These are phyloP conservation scores for Mionectes macconnelli DNA, from an alignment of 2,113 vertebrate species.

Conservation along the genomic window DNA sequence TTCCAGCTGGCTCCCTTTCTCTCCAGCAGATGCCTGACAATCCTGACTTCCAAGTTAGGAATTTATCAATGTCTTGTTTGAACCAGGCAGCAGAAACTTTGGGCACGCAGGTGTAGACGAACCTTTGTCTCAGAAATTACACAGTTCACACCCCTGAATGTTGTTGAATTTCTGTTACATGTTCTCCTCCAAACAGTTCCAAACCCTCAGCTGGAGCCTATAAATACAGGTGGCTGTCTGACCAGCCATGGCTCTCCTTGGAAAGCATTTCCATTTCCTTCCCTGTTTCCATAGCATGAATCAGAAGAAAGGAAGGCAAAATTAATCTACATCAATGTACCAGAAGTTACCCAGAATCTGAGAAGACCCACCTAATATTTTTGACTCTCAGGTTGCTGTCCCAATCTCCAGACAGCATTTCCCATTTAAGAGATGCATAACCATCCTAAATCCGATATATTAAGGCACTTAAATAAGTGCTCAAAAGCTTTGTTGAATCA, in stretches of 20 bases:
- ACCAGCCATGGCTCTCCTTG: background rate
- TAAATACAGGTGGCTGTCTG: background rate
- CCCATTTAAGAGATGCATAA: background rate
- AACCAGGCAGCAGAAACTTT: background rate
- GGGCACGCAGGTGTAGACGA: background rate
- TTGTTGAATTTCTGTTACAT: background rate
- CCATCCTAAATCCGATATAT: background rate
- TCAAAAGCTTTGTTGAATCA: background rate
- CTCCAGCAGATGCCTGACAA: background rate
- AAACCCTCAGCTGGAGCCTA: background rate
- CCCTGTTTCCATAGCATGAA: background rate
- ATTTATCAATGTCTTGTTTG: background rate
- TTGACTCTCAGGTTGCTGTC: rapidly evolving
- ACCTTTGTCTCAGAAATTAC: background rate
- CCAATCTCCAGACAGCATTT: background rate
- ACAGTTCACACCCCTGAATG: rapidly evolving
- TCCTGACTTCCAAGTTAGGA: background rate
- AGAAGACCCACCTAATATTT: background rate
- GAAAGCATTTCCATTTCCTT: background rate
- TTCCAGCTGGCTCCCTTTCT: background rate
- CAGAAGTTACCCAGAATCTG: background rate
- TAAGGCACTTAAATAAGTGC: background rate
- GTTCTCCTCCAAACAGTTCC: background rate
- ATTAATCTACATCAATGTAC: background rate
- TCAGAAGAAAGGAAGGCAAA: background rate